These are phyloP conservation scores for Gracilinanus agilis DNA, from an alignment of 2,113 vertebrate species.

Conservation along the genomic window DNA sequence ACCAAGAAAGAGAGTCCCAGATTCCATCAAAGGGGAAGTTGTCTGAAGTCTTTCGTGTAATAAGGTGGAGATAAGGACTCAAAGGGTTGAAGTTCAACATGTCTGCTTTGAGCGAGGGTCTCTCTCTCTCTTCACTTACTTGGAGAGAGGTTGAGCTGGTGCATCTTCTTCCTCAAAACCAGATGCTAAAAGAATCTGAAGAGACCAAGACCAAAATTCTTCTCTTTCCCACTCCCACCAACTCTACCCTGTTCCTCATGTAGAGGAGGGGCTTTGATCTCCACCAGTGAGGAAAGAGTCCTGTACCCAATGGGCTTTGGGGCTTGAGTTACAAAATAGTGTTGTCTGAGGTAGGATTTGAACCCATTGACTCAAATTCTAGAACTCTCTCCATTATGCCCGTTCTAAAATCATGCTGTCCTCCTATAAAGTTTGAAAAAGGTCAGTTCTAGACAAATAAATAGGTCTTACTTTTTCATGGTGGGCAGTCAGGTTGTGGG, in stretches of 20 bases:
- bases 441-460: background rate
- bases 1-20: background rate
- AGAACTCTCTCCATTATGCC: background rate
- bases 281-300: background rate
- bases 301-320: background rate
- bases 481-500: background rate
- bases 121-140: background rate
- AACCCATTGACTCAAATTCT: background rate
- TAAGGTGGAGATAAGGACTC: background rate
- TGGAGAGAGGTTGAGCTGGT: background rate
- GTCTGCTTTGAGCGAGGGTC: background rate
- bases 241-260: background rate
- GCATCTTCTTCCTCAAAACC: background rate
- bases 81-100: background rate
- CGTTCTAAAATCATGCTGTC: background rate
- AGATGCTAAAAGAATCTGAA: background rate
- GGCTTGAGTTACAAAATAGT: background rate
- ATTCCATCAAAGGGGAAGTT: background rate
- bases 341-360: background rate
- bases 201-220: background rate
- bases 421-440: background rate
- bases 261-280: background rate
- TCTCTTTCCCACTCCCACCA: background rate
- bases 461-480: background rate
- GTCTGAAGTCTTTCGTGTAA: background rate